Evolutionary conservation across 2,888 invertebrate species (phyloP), one percentile per base, ranked within the genome.

Genomic region (Ichneumon xanthorius): DNA sequence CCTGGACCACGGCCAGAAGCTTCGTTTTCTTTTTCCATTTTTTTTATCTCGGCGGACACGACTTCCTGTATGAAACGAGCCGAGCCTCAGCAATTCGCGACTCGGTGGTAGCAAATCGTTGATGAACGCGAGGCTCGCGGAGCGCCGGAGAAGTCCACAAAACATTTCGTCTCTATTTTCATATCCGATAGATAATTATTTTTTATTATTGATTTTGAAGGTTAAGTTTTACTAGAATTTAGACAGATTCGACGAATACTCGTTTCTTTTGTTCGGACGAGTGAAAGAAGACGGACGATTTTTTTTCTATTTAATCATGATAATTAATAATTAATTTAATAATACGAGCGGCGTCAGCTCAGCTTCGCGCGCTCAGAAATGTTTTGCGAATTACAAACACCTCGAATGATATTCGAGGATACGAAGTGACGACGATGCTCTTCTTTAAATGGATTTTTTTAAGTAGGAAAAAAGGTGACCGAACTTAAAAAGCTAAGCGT

Each of bases 1-100:
- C 40, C 33, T 71, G 37, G 85, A 85, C 85, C 83, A 80, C 0
- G 80, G 48, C 81, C 82, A 87, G 22, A 55, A 72, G 16, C 73
- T 63, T 73, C 58, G 33, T 71, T 63, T 50, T 9, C 48, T 48
- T 50, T 76, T 40, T 80, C 40, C 30, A 58, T 78, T 37, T 78
- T 84, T 48, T 73, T 84, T 30, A 37, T 40, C 37, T n/a, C 14
- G 22, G 9, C n/a, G 67, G 33, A 50, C 30, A 26, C 26, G 37
- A 33, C 22, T 55, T 48, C 50, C 40, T 11, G 30, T 40, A 22
- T 67, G 55, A 53, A 67, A 22, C 26, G n/a, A 68, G n/a, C 68
- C n/a, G 22, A 40, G 40, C 7, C 55, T 45, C 14, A 30, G 33
- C 50, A 76, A 33, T 53, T 19, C 40, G 7, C 65, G 63, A 16